Evolutionary conservation across 35 echinoderm and acorn worm species (phyloP), one percentile per base, ranked within the genome.

Genomic region (Anneissia japonica): DNA sequence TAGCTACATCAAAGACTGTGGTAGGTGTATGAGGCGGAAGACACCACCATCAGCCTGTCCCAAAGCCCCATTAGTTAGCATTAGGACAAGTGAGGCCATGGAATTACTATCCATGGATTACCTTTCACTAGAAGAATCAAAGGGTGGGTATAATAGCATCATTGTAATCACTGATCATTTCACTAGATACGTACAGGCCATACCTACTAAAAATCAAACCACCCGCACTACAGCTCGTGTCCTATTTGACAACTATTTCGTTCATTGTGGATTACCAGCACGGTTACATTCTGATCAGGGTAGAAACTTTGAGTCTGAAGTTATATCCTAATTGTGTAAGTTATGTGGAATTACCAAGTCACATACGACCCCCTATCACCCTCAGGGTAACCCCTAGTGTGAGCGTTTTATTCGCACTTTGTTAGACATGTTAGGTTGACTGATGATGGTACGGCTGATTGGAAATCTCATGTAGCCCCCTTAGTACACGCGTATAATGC

Each of bases 401-500:
- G 86, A 88, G 36, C 30, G 86, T 10, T 84, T 84, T 38, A 84
- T 77, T 38, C 21, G 46, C 19, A 84, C 82, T 31, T 72, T 84
- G 28, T 31, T 74, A 23, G 74, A 86, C 30, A 32, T 76, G 74
- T 77, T 82, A 39, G 46, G 77, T 26, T 89, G 12, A 26, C 36
- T 3, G 82, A 38, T n/a, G 13, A 90, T 4, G 37, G 46, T 16
- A 84, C 74, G 28, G 0, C 13, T n/a, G 32, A 84, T n/a, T 84
- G 81, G 81, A 90, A 77, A 32, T 30, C 26, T 5, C 34, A 75
- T 84, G 80, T 84, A 17, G 38, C 82, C 1, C 73, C 88, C 0
- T 41, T 90, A 23, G 32, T 77, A 13, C 88, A 90, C 46, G 88
- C 81, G 23, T 84, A 90, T 51, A 90, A 90, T 45, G 46, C 46